Evolutionary conservation across 2,888 invertebrate genomes (phyloP).

Genomic region (Xiphydria camelus): DNA sequence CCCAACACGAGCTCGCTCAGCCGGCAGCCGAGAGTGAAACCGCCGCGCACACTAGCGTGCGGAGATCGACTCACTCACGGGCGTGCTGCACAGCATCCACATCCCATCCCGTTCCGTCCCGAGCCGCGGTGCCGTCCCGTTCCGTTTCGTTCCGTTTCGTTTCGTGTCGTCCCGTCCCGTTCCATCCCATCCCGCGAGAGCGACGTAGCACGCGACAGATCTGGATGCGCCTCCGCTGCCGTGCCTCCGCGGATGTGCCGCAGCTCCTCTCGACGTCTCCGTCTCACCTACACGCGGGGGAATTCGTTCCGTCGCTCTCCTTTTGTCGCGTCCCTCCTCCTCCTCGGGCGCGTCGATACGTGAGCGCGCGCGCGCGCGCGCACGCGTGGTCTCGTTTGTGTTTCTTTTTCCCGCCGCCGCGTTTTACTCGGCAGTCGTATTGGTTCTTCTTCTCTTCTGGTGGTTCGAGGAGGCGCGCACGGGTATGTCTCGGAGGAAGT

Average conservation of each 20-base stretch:
- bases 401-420: no score
- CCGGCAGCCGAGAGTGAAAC: constrained; percentile 44
- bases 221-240: constrained; percentile 32
- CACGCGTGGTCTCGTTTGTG: no score
- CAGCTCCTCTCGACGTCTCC: no score
- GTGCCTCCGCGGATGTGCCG: constrained; percentile 27
- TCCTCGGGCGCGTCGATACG: no score
- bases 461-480: no score
- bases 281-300: no score
- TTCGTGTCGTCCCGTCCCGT: constrained; percentile 33
- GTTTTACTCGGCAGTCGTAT: no score
- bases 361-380: no score
- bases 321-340: no score
- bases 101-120: constrained; percentile 32
- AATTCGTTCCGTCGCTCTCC: no score
- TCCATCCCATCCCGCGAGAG: constrained; percentile 38
- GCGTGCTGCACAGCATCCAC: constrained; percentile 40
- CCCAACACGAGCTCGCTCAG: constrained; percentile 27
- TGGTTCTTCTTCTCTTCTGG: no score
- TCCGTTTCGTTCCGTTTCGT: constrained; percentile 32
- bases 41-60: constrained; percentile 36
- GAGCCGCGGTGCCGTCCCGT: constrained; percentile 25
- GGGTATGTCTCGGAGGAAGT: no score
- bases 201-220: constrained; percentile 45
- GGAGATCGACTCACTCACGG: constrained; percentile 36